Conservation (phyloP, 2,888 invertebrate species). For the Netelia inedita region DNA sequence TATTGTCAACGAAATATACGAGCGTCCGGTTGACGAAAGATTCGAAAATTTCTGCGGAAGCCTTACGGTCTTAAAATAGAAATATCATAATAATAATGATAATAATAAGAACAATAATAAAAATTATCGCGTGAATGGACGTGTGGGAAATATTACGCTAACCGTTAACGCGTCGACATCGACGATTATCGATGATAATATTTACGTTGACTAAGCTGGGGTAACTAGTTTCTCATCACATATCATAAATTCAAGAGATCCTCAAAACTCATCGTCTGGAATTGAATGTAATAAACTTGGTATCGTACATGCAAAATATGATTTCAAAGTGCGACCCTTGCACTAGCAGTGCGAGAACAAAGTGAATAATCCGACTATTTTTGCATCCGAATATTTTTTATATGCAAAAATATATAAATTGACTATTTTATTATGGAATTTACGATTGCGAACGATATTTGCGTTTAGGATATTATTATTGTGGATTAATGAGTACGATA, state of each 20-base stretch:
- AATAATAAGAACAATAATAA: conserved; percentile 6
- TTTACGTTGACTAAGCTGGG: conserved; percentile 29
- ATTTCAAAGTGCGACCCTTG: too few species aligned
- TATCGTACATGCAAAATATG: not conserved
- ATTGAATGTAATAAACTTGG: not conserved
- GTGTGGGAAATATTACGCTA: conserved; percentile 1
- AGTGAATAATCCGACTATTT: too few species aligned
- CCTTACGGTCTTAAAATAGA: not conserved
- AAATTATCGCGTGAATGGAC: conserved; percentile 22
- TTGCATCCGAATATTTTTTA: too few species aligned
- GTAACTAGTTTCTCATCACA: conserved; percentile 49
- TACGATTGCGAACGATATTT: too few species aligned
- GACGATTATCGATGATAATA: conserved; percentile 14
- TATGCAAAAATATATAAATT: too few species aligned
- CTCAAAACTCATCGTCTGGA: conserved; percentile 56
- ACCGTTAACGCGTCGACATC: conserved; percentile 5
- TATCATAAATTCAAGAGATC: conserved; percentile 2
- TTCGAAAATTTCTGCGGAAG: not conserved
- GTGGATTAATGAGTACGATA: too few species aligned
- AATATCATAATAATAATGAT: not conserved
- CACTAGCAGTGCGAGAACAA: too few species aligned
- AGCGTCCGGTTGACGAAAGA: not conserved
- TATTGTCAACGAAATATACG: not conserved
- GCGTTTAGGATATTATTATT: too few species aligned
- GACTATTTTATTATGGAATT: too few species aligned